These are phyloP conservation scores for Microtus richardsoni DNA, from an alignment of 2,113 vertebrate genomes.

Conservation along the genomic window DNA sequence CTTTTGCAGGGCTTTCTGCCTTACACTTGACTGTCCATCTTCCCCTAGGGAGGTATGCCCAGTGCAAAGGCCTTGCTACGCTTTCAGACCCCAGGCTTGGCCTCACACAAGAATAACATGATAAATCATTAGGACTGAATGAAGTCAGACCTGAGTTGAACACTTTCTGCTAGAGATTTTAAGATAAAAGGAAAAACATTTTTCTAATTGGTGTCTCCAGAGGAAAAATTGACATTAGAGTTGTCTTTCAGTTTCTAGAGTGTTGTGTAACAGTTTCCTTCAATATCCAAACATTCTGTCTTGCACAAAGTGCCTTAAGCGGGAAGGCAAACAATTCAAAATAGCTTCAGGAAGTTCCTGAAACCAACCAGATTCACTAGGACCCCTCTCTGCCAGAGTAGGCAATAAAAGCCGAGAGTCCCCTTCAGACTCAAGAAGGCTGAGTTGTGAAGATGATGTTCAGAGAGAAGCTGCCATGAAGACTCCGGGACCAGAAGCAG, in stretches of 20 bases:
- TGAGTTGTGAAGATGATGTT: neutral
- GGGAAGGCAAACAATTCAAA: neutral
- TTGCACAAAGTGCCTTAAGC: neutral
- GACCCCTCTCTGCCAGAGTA: neutral
- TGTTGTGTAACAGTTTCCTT: neutral
- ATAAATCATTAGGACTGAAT: neutral
- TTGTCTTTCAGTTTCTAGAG: too few relatives aligned
- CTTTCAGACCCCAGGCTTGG: too few relatives aligned
- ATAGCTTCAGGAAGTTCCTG: neutral
- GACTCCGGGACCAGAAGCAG: neutral
- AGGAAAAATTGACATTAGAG: neutral
- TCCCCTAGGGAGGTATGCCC: neutral
- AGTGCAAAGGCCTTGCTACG: neutral
- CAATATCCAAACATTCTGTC: neutral
- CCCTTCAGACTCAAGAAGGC: neutral
- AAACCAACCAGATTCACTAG: neutral
- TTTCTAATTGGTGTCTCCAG: neutral
- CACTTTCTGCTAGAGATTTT: neutral
- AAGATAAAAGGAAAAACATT: neutral
- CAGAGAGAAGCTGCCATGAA: neutral
- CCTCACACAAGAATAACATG: neutral
- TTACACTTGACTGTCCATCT: rapidly evolving
- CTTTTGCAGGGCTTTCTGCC: too few relatives aligned
- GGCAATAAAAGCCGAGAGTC: neutral
- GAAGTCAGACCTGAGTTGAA: neutral